Evolutionary conservation across 2,888 invertebrate species (phyloP).

Genomic region (Hecatera dysodea): DNA sequence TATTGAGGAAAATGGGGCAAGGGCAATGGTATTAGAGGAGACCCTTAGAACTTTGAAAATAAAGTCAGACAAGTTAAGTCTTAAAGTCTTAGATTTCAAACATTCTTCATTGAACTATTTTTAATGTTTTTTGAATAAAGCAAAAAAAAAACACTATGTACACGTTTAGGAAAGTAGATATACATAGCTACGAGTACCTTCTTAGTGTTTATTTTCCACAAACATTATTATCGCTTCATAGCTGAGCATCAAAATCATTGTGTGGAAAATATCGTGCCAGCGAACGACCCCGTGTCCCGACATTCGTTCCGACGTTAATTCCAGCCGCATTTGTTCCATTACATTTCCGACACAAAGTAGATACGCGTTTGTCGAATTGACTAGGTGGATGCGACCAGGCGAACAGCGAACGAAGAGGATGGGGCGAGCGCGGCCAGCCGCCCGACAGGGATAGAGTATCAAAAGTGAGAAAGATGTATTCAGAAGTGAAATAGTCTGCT

Average conservation of each 20-base stretch:
- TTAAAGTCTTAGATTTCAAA: not conserved
- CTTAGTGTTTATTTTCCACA: slow-evolving; percentile 71
- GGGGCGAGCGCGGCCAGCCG: slow-evolving; percentile 73
- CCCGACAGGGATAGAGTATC: slow-evolving; percentile 83
- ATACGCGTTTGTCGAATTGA: slow-evolving; percentile 91
- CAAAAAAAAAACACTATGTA: slow-evolving; percentile 19
- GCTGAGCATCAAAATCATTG: slow-evolving; percentile 89
- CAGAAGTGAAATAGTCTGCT: slow-evolving; percentile 94
- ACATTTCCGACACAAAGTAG: slow-evolving; percentile 91
- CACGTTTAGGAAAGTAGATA: slow-evolving; percentile 41
- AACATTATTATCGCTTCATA: slow-evolving; percentile 83
- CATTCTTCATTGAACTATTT: not conserved
- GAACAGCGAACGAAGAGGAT: slow-evolving; percentile 82
- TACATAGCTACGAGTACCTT: slow-evolving; percentile 19
- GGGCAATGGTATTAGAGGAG: not conserved
- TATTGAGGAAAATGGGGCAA: slow-evolving; percentile 41
- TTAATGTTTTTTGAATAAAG: not conserved
- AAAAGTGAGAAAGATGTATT: slow-evolving; percentile 92
- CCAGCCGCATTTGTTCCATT: slow-evolving; percentile 91
- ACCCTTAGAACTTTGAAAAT: too few relatives aligned
- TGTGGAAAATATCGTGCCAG: slow-evolving; percentile 89
- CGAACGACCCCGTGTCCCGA: slow-evolving; percentile 88
- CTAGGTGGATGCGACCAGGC: slow-evolving; percentile 90
- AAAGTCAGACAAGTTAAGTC: too few relatives aligned
- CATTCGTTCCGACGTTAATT: slow-evolving; percentile 90